These are phyloP conservation scores for Halesus radiatus DNA, from an alignment of 1,140 invertebrate species.

Conservation along the genomic window DNA sequence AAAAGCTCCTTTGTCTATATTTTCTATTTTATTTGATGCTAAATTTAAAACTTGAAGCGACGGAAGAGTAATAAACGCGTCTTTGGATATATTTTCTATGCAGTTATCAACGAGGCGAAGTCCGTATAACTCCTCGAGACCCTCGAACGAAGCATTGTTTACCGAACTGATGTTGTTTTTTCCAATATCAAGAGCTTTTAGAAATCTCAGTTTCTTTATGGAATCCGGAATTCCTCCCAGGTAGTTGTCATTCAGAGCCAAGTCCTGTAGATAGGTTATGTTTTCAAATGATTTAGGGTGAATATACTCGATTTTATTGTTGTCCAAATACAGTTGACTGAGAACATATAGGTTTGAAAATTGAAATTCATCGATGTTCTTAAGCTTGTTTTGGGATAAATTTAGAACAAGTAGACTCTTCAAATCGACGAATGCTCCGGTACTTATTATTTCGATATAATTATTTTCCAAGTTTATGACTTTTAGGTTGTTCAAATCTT, in stretches of 20 bases:
- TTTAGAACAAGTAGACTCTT: slow-evolving; percentile 83
- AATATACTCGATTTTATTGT: slow-evolving; percentile 79
- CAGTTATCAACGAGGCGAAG: slow-evolving; percentile 77
- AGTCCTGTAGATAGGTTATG: slow-evolving; percentile 82
- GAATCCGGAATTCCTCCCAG: slow-evolving; percentile 80
- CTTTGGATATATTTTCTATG: slow-evolving; percentile 76
- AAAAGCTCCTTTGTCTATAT: slow-evolving; percentile 78
- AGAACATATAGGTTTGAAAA: slow-evolving; percentile 82
- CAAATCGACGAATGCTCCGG: slow-evolving; percentile 81
- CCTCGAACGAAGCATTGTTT: slow-evolving; percentile 74
- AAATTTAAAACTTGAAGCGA: slow-evolving; percentile 79
- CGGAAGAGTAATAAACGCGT: slow-evolving; percentile 76
- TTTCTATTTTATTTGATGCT: slow-evolving; percentile 78
- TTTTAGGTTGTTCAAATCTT: slow-evolving; percentile 83
- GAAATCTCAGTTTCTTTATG: slow-evolving; percentile 75
- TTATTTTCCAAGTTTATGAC: slow-evolving; percentile 84
- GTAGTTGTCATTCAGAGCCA: slow-evolving; percentile 83
- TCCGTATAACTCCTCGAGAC: slow-evolving; percentile 76
- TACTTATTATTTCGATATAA: slow-evolving; percentile 79
- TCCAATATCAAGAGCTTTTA: slow-evolving; percentile 84
- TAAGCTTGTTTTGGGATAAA: slow-evolving; percentile 81
- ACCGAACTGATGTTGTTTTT: slow-evolving; percentile 80
- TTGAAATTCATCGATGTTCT: slow-evolving; percentile 77
- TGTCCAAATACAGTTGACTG: slow-evolving; percentile 81
- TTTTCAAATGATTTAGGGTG: slow-evolving; percentile 84